Conservation (phyloP, 2,113 vertebrate species). For the Silurus asotus region DNA sequence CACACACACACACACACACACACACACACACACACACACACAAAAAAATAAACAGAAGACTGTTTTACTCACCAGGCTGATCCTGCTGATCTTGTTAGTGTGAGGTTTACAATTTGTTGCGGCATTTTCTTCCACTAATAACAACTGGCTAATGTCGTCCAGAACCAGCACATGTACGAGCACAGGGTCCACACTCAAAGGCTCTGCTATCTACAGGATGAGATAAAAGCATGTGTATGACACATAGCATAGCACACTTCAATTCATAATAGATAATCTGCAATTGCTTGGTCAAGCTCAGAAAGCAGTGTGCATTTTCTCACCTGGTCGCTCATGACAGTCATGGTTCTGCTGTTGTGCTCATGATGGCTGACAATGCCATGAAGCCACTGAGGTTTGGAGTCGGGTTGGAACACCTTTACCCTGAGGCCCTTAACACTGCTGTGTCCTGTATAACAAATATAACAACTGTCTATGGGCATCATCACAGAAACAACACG, state of each 20-base stretch:
- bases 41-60: background rate
- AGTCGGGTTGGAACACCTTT: conserved; percentile 85
- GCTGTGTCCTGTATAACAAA: conserved; percentile 57
- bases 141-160: conserved; percentile 84
- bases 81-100: conserved; percentile 80
- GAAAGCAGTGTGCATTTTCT: conserved; percentile 33
- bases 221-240: background rate
- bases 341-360: conserved; percentile 84
- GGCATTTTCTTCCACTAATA: conserved; percentile 84
- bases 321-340: conserved; percentile 89
- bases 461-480: background rate
- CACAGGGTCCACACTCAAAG: conserved; percentile 85
- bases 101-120: conserved; percentile 80
- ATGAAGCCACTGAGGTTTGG: conserved; percentile 88
- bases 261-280: background rate
- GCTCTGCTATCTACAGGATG: conserved; percentile 78
- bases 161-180: conserved; percentile 89
- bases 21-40: background rate
- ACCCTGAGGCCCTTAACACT: conserved; percentile 85
- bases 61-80: conserved; percentile 73
- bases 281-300: background rate
- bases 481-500: background rate
- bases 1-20: background rate
- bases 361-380: conserved; percentile 87
- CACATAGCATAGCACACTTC: background rate